Conservation (phyloP, 2,888 invertebrate species). For the Cryptus viduatorius region DNA sequence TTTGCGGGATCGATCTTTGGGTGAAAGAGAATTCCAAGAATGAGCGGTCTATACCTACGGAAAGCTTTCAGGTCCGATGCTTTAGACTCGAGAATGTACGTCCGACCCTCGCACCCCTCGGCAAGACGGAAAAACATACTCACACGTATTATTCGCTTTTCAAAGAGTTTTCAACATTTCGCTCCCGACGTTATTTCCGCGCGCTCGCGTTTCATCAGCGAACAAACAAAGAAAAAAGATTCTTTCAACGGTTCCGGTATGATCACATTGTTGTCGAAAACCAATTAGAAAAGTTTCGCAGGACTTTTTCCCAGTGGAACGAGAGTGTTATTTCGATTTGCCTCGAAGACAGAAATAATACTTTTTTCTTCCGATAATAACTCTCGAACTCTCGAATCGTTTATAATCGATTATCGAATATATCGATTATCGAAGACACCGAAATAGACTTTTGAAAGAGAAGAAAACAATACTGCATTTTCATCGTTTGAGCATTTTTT, state of each 20-base stretch:
- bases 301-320: not conserved
- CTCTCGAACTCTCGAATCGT: not conserved
- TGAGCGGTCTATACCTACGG: not conserved
- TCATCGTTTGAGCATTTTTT: not conserved
- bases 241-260: slow-evolving; percentile 23
- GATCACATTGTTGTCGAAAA: slow-evolving; percentile 38
- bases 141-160: slow-evolving; percentile 36
- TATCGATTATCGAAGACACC: slow-evolving; percentile 34
- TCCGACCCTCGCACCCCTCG: not conserved
- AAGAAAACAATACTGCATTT: not conserved
- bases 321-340: not conserved
- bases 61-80: not conserved
- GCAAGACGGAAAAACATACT: slow-evolving; percentile 42
- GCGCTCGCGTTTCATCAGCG: slow-evolving; percentile 10
- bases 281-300: slow-evolving; percentile 32
- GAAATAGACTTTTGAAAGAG: not conserved
- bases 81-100: slow-evolving; percentile 4
- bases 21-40: not conserved
- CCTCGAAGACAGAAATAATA: too few relatives aligned
- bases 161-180: slow-evolving; percentile 1
- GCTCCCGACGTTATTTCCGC: slow-evolving; percentile 10
- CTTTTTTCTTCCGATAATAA: too few relatives aligned
- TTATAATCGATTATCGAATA: slow-evolving; percentile 15
- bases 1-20: not conserved
- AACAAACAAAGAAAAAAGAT: slow-evolving; percentile 15